Evolutionary conservation across 2,888 invertebrate genomes (phyloP), one percentile per base, ranked within the genome.

Genomic region (Rhogogaster chlorosoma): DNA sequence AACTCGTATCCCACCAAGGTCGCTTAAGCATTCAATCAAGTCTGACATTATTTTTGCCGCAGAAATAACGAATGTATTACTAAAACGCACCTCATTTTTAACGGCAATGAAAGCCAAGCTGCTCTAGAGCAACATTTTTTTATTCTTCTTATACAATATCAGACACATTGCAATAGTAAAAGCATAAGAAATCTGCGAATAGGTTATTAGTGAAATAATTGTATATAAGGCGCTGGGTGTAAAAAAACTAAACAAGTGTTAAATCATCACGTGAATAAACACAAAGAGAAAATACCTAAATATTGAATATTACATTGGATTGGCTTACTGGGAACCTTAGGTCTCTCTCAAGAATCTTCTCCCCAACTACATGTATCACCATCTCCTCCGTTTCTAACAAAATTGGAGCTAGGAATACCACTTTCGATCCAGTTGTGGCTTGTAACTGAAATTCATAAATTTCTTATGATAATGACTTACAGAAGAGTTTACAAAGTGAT

Each of bases 301-400:
- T 70, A 85, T 70, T 82, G 82, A 78, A 85, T 85, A 85, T 85
- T 85, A 85, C 84, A 85, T 85, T 87, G 73, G 86, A 85, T 86
- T 85, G 86, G 94, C 92, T 94, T 91, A 95, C 95, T 80, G 94
- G 93, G 89, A 95, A 94, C 90, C 95, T 94, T 84, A 94, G 89
- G 90, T 95, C 95, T 84, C 94, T 92, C 3, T 94, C 92, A 71
- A 96, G 91, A 83, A 94, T 89, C 82, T 93, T 91, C 15, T 92
- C 90, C 36, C 95, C 95, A 26, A 96, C 93, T 0, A 95, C 95
- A 90, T 96, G 95, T 32, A 96, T 94, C 57, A 94, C 94, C 1
- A 95, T 96, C 90, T 96, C 96, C 90, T 95, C 94, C 0, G 94
- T 94, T 10, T 94, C 94, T 22, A 92, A 91, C 83, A 95, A 92